Percentiles rank a stretch among this genome's conserved stretches.
Evolutionary conservation across 2,797 vertebrate species (phyloP).

Genomic region (Ibycter americanus): DNA sequence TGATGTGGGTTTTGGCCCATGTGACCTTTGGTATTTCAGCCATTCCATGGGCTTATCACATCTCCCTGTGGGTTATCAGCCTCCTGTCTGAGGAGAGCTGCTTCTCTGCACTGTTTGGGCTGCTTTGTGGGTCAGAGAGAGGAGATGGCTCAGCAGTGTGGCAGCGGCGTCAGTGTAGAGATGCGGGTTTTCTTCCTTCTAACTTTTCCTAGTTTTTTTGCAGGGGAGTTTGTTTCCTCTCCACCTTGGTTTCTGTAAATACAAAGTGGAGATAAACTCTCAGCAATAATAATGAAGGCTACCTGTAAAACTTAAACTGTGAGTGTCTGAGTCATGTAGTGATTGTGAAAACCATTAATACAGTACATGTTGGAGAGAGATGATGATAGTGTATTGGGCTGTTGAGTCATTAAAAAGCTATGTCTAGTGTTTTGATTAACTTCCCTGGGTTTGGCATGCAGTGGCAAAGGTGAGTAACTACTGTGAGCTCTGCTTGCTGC

Average conservation of each 20-base stretch:
- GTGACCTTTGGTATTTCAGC: slow-evolving; percentile 29
- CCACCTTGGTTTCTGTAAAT: not conserved
- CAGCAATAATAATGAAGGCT: not conserved
- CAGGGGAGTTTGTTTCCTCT: not conserved
- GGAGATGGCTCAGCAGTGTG: not conserved
- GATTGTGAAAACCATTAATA: slow-evolving; percentile 38
- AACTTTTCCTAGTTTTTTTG: fast-evolving
- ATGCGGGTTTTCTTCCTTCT: not conserved
- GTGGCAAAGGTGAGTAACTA: not conserved
- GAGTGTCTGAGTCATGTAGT: not conserved
- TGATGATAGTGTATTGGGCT: not conserved
- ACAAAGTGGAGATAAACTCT: not conserved
- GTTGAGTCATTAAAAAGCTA: slow-evolving; percentile 38
- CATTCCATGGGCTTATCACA: not conserved
- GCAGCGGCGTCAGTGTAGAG: not conserved
- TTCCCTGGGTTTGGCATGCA: not conserved
- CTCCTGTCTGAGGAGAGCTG: not conserved
- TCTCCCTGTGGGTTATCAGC: slow-evolving; percentile 30
- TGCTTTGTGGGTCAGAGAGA: not conserved
- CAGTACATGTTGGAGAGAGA: not conserved
- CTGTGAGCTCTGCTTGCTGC: not conserved
- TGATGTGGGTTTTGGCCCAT: fast-evolving
- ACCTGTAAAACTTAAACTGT: not conserved
- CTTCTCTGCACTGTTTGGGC: not conserved
- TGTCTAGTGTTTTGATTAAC: slow-evolving; percentile 15